Percentiles rank a stretch among this genome's conserved stretches.
Conservation (phyloP, 2,797 vertebrate species). For the Picus viridis region DNA sequence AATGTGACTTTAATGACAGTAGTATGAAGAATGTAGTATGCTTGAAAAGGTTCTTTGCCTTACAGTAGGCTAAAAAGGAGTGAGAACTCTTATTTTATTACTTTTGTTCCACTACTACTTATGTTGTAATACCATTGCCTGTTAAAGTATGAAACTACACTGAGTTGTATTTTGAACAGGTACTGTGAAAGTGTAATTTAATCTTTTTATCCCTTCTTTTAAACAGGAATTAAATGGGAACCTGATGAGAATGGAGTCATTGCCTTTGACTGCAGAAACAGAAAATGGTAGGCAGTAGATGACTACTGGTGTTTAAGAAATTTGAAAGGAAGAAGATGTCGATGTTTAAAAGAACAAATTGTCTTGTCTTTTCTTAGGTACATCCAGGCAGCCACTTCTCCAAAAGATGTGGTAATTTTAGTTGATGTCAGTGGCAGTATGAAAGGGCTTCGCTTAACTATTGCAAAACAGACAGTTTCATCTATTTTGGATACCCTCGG, state of each 20-base stretch:
- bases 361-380: constrained; percentile 81
- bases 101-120: not conserved
- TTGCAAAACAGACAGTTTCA: constrained; percentile 96
- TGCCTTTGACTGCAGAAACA: constrained; percentile 97
- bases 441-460: constrained; percentile 96
- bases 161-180: constrained; percentile 5
- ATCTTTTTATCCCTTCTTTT: constrained; percentile 20
- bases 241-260: constrained; percentile 97
- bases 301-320: not conserved
- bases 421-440: constrained; percentile 98
- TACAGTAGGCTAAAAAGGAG: not conserved
- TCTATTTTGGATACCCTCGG: constrained; percentile 97
- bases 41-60: not conserved
- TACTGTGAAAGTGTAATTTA: constrained; percentile 18
- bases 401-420: constrained; percentile 96
- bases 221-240: constrained; percentile 95
- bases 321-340: not conserved
- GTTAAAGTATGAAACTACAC: not conserved
- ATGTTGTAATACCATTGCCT: not conserved
- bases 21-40: not conserved
- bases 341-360: not conserved
- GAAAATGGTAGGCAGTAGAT: constrained; percentile 88
- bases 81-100: not conserved
- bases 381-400: constrained; percentile 97
- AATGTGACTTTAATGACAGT: not conserved